Evolutionary conservation across 1,140 invertebrate species (phyloP).

Genomic region (Ridgeia piscesae): DNA sequence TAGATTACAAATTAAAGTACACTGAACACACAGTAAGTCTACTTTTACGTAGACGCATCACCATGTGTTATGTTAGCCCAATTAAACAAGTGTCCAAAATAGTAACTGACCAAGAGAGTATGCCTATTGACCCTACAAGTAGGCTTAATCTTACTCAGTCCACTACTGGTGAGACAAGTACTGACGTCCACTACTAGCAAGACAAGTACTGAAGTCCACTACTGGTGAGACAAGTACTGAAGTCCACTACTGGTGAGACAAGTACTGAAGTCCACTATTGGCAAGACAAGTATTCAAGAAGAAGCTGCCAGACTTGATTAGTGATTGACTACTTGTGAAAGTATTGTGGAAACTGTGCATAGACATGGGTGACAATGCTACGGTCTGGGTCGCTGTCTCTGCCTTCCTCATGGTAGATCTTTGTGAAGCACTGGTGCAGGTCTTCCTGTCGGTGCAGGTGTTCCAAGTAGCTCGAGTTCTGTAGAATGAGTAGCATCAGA

Average conservation of each 20-base stretch:
- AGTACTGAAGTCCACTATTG: not conserved
- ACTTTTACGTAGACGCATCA: not conserved
- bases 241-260: not conserved
- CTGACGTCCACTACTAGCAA: too few relatives aligned
- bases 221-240: not conserved
- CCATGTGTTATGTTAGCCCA: not conserved
- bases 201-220: not conserved
- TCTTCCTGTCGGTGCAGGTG: conserved; percentile 44
- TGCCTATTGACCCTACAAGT: not conserved
- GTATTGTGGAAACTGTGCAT: conserved; percentile 26
- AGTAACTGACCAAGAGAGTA: not conserved
- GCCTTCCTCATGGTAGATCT: conserved; percentile 43
- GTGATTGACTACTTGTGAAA: conserved; percentile 14
- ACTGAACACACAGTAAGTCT: not conserved
- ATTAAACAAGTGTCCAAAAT: not conserved
- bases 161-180: too few relatives aligned
- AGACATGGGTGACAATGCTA: conserved; percentile 30
- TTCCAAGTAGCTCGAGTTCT: conserved; percentile 48
- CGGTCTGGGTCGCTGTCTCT: conserved; percentile 39
- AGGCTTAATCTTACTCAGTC: not conserved
- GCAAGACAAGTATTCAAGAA: not conserved
- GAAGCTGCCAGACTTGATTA: not conserved
- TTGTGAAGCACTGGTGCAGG: conserved; percentile 39
- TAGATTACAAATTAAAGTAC: not conserved
- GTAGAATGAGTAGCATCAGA: conserved; percentile 44